phyloP scores from a whole-genome alignment of 2,888 invertebrate genomes.

The Andrena flavipes region DNA sequence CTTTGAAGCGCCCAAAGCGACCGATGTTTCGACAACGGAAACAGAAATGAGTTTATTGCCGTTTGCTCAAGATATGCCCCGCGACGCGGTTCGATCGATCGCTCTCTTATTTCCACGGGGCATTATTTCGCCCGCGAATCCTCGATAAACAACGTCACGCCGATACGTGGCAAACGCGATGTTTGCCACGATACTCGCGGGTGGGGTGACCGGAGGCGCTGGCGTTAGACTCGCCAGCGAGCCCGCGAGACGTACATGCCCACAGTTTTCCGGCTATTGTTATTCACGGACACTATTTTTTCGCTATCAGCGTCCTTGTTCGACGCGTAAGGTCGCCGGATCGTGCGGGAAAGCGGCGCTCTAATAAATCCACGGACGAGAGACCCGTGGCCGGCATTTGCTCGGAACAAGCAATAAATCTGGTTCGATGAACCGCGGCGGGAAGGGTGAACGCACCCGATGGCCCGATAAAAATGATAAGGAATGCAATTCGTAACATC shows the following conservation, averaged over 20 bases:
- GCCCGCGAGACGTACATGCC: constrained; percentile 7
- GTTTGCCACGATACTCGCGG: background rate
- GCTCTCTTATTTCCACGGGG: background rate
- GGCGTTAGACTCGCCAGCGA: background rate
- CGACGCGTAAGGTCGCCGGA: background rate
- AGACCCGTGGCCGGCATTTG: constrained; percentile 43
- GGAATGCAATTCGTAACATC: constrained; percentile 71
- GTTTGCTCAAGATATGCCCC: constrained; percentile 30
- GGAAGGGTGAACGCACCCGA: constrained; percentile 67
- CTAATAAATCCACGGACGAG: constrained; percentile 25
- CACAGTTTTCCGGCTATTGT: constrained; percentile 58
- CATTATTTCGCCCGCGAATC: constrained; percentile 3
- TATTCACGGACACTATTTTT: constrained; percentile 24
- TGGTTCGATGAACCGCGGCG: constrained; percentile 68
- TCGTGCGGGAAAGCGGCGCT: constrained; percentile 6
- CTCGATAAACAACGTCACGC: constrained; percentile 9
- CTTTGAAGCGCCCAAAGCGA: background rate
- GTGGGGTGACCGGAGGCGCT: background rate
- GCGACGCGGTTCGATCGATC: constrained; percentile 8
- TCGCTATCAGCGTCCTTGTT: constrained; percentile 38
- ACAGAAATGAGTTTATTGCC: constrained; percentile 11
- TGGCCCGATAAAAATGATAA: constrained; percentile 73
- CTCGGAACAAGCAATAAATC: constrained; percentile 54
- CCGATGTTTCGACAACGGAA: constrained; percentile 16
- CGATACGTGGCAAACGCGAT: background rate